Conservation (phyloP, 35 echinoderm and acorn worm genomes). For the Ophiothrix spiculata region DNA sequence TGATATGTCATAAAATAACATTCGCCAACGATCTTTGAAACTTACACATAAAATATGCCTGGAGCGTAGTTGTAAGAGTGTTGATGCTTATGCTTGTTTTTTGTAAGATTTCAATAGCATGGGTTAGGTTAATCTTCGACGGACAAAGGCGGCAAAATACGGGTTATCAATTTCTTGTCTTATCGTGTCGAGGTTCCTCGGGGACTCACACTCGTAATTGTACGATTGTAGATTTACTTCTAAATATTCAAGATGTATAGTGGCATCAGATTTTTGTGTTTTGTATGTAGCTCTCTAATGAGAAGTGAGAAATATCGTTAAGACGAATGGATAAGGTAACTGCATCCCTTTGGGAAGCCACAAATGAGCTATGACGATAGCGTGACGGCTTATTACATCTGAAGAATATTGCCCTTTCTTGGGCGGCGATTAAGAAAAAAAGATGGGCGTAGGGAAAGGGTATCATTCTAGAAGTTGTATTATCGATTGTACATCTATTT, state of each 20-base stretch:
- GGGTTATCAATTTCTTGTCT: slow-evolving; percentile 15
- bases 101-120: neutral
- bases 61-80: neutral
- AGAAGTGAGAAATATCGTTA: neutral
- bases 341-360: neutral
- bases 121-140: neutral
- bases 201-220: slow-evolving; percentile 1
- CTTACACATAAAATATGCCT: neutral
- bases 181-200: neutral
- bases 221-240: neutral
- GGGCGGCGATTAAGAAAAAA: neutral
- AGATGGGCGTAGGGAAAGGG: neutral
- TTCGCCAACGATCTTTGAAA: neutral
- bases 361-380: neutral
- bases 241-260: neutral
- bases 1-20: neutral
- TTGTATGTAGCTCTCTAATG: neutral
- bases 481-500: slow-evolving; percentile 4
- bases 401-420: neutral
- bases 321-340: neutral
- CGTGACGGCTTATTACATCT: neutral
- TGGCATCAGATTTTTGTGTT: neutral
- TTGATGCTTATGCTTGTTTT: neutral
- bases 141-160: neutral
- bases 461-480: neutral